A percentile compares a stretch with the other conserved stretches of the same genome.
Evolutionary conservation across 2,113 vertebrate species (phyloP).

Genomic region (Cariama cristata): DNA sequence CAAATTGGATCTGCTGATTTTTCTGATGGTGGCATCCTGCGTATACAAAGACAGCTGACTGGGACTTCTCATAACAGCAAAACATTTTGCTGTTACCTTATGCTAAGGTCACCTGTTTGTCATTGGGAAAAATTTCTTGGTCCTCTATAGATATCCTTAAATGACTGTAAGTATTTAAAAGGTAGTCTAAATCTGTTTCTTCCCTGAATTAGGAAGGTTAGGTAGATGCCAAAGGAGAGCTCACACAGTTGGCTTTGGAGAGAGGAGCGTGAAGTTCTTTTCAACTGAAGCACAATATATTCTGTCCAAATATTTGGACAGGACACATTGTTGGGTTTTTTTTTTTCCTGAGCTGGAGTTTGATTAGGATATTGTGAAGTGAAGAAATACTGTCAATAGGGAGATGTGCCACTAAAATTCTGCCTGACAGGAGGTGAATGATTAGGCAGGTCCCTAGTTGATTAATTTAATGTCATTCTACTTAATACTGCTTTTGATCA

Average conservation of each 20-base stretch:
- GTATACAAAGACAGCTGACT: background rate
- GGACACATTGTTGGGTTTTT: background rate
- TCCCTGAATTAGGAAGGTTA: background rate
- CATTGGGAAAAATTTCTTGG: background rate
- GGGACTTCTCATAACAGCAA: background rate
- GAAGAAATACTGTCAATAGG: background rate
- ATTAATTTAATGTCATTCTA: background rate
- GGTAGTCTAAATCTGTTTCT: background rate
- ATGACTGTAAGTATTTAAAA: background rate
- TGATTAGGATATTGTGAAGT: background rate
- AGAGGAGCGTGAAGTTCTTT: background rate
- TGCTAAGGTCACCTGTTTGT: background rate
- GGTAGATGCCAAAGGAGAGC: background rate
- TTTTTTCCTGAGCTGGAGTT: background rate
- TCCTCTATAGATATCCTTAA: background rate
- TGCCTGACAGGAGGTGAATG: background rate
- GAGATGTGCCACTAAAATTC: background rate
- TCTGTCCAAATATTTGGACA: background rate
- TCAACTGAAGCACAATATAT: background rate
- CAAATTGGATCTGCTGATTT: background rate
- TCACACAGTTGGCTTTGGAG: background rate
- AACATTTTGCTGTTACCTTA: background rate
- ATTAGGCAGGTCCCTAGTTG: background rate
- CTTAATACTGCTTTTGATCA: background rate
- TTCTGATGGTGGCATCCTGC: rapidly evolving